These are phyloP conservation scores for Pectinophora gossypiella DNA, from an alignment of 1,140 invertebrate species.

Conservation along the genomic window DNA sequence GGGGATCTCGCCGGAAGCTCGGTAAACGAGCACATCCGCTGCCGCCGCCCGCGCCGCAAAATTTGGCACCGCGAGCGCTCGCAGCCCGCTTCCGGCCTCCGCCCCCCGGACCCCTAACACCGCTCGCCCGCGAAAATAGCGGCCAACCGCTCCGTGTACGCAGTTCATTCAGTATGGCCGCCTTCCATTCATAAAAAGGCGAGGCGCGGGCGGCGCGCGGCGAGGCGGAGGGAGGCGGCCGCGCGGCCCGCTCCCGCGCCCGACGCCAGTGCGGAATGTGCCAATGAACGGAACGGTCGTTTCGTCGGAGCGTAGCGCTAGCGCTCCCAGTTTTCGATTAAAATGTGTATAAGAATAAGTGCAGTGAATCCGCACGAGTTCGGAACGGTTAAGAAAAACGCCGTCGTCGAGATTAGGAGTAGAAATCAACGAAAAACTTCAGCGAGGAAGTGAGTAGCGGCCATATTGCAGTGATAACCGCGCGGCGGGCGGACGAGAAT, in stretches of 20 bases:
- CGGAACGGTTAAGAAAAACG: constrained; percentile 69
- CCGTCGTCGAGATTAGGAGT: constrained; percentile 71
- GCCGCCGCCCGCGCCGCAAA: constrained; percentile 71
- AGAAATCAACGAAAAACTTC: constrained; percentile 74
- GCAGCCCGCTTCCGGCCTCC: constrained; percentile 67
- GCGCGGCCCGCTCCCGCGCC: constrained; percentile 71
- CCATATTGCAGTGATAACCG: constrained; percentile 75
- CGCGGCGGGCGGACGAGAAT: constrained; percentile 73
- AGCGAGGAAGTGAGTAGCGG: constrained; percentile 75
- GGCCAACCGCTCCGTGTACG: constrained; percentile 73
- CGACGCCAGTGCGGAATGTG: constrained; percentile 74
- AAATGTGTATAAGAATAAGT: constrained; percentile 76
- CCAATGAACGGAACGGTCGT: constrained; percentile 79
- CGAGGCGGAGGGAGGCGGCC: constrained; percentile 60
- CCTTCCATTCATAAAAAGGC: constrained; percentile 87
- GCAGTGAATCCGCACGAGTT: constrained; percentile 76
- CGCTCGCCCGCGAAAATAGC: constrained; percentile 69
- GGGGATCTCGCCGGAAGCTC: constrained; percentile 78
- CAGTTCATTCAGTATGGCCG: constrained; percentile 84
- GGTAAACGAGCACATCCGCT: constrained; percentile 76
- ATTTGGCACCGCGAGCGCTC: constrained; percentile 70
- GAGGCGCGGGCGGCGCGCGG: constrained; percentile 59
- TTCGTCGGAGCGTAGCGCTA: constrained; percentile 76
- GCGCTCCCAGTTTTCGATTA: constrained; percentile 73
- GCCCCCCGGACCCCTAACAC: constrained; percentile 44